Evolutionary conservation across 1,140 invertebrate genomes (phyloP), one percentile per base, ranked within the genome.

Genomic region (Dufourea novaeangliae): DNA sequence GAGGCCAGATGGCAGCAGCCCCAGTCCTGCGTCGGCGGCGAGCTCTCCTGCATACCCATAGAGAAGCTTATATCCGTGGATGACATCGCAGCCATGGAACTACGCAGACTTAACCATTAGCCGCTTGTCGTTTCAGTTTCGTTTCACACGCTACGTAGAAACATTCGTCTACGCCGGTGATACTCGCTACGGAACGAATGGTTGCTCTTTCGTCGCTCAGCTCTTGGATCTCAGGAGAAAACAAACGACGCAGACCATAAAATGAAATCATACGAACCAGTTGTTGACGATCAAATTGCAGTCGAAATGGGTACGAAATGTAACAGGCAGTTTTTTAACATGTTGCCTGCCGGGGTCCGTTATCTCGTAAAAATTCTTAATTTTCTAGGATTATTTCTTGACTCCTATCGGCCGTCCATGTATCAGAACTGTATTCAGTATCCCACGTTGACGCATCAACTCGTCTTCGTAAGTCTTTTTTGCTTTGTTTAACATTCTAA

Each of bases 41-140:
- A 97, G 88, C 91, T 97, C 46, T 96, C 95, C 1, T 94, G 96
- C 72, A 97, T 97, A 84, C 96, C 96, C 44, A 96, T 97, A 85
- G 96, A 97, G 88, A 94, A 94, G 90, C 92, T 95, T 80, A 94
- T 94, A 89, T 93, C 92, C 44, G 92, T 93, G 71, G 92, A 93
- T 66, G 92, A 93, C 76, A 93, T 93, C 56, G 91, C 91, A 32
- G 88, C 91, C 41, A 92, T 93, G 91, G 92, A 93, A 57, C 85
- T 90, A 79, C 91, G 91, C 74, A 89, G 91, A 86, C 88, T 88
- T 87, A 92, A 93, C 87, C 90, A 92, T 80, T 93, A 92, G 86
- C 88, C 80, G 79, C 78, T 82, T 88, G 56, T 69, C 44, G 59
- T 61, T 57, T 72, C 72, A 77, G 41, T 86, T 87, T 86, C 64